Evolutionary conservation across 2,113 vertebrate genomes (phyloP), one percentile per base, ranked within the genome.

Genomic region (Paracanthobrama guichenoti): DNA sequence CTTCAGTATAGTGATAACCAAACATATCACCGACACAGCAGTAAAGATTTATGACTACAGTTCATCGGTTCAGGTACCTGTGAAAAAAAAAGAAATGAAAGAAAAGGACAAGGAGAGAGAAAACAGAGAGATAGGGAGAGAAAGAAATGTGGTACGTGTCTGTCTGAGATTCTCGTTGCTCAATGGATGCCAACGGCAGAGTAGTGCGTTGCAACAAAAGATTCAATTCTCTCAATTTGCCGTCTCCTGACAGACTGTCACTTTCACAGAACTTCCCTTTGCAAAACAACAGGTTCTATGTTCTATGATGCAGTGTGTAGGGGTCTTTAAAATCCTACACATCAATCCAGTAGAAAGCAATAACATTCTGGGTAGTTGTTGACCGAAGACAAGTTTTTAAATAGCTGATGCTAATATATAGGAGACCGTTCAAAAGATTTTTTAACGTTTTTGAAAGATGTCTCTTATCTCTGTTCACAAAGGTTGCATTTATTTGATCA

Each of bases 11-110:
- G 42, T 46, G 42, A 72, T 24, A 72, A 12, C 42, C 69, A 72
- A 72, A 46, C 69, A 72, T 72, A 72, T 72, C 44, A 80, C 18
- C n/a, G 67, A 81, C 39, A 48, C 18, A 9, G 18, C 44, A 67
- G 12, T 79, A 46, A 64, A 79, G 59, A 48, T 64, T 79, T 64
- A 48, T 46, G 14, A 75, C 14, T 50, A 44, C 22, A 79, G n/a
- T 48, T 78, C 31, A 44, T 78, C 31, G 24, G 55, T 60, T 78
- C 13, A 79, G 35, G 6, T 79, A 62, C 24, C n/a, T 50, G 44
- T 67, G 9, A 3, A 50, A 31, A 50, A 48, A 28, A n/a, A 24
- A 16, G 31, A 74, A 76, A 55, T 4, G n/a, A 57, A 44, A 9
- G 2, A 28, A 80, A 69, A 24, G 50, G 50, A 80, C 22, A 71